phyloP scores from a whole-genome alignment of 2,888 invertebrate species.

The Philopedon plagiatum region DNA sequence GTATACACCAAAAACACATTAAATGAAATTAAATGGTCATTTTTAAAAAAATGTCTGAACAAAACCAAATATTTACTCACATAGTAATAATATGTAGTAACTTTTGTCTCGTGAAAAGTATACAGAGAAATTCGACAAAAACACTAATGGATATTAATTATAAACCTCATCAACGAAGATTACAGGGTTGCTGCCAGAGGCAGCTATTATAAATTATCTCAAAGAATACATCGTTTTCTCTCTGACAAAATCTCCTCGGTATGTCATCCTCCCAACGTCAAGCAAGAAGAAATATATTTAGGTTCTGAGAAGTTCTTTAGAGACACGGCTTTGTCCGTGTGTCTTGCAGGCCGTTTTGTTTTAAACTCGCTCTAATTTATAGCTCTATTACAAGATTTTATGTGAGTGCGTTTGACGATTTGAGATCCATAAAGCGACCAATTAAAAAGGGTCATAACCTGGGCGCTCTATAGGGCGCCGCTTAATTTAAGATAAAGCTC shows the following conservation, averaged over 20 bases:
- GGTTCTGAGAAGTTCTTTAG: slow-evolving; percentile 43
- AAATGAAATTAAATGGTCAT: no score
- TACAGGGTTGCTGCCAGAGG: slow-evolving; percentile 47
- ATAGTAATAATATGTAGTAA: no score
- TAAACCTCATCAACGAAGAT: slow-evolving; percentile 49
- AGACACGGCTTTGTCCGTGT: slow-evolving; percentile 23
- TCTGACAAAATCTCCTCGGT: slow-evolving; percentile 30
- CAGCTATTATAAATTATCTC: slow-evolving; percentile 49
- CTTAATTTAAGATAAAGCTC: not conserved
- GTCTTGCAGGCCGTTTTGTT: slow-evolving; percentile 47
- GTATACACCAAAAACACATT: no score
- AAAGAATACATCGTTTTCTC: slow-evolving; percentile 39
- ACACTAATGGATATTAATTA: slow-evolving; percentile 53
- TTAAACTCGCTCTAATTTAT: slow-evolving; percentile 56
- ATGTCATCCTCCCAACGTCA: slow-evolving; percentile 35
- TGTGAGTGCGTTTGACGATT: slow-evolving; percentile 52
- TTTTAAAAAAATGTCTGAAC: no score
- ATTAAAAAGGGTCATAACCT: slow-evolving; percentile 53
- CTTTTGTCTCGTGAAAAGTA: no score
- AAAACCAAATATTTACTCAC: no score
- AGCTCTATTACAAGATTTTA: slow-evolving; percentile 56
- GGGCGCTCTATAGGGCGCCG: no score
- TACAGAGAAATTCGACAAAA: slow-evolving; percentile 40
- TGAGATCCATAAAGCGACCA: slow-evolving; percentile 56
- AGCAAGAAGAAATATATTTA: slow-evolving; percentile 35